Base-by-base conservation (phyloP, 1,140 invertebrate genomes). In the Diabrotica virgifera region DNA sequence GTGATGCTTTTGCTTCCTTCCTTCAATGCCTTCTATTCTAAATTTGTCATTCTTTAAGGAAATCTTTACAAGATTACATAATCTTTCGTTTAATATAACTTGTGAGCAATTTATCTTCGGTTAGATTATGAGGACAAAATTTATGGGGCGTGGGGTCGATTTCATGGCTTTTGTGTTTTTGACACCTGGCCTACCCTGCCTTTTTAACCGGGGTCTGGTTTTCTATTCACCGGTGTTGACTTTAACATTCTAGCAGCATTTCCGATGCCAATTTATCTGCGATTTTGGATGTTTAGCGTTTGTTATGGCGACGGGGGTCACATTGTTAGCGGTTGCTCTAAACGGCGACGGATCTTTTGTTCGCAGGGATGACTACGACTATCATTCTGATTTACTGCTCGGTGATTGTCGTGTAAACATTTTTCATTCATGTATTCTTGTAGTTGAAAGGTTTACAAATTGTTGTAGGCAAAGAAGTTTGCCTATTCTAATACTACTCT, bases 261-360 rank as follows among this genome's bases (percentile, higher is more conserved):
- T 57, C 36, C 55, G 55, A 57, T 57, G 55, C 55, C 55, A 57
- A 57, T 57, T 57, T 57, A 57, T 57, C 36, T 57, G 55, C 36
- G 55, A 57, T 57, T 57, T 57, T 24, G 36, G 55, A 57, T 57
- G 55, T 57, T 36, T 36, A 14, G 53, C 36, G 53, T 55, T 55
- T 55, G 53, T 55, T 24, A 36, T 36, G 37, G 36, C 55, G 55
- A 57, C 55, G 36, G 55, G 55, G 55, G 55, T 57, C 36, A 36
- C 55, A 57, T 57, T 57, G 55, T 57, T 37, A 36, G 11, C 36
- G 36, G 36, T 36, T 12, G 55, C 8, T 36, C 35, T 36, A 57
- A 57, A 46, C 40, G 40, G n/a, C 40, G 40, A 46, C 8, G 55
- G 55, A 57, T 12, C 36, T 36, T 57, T 57, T 24, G 12, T n/a